Base-by-base conservation (phyloP, 2,888 invertebrate genomes). In the Sussaba pulchella region DNA sequence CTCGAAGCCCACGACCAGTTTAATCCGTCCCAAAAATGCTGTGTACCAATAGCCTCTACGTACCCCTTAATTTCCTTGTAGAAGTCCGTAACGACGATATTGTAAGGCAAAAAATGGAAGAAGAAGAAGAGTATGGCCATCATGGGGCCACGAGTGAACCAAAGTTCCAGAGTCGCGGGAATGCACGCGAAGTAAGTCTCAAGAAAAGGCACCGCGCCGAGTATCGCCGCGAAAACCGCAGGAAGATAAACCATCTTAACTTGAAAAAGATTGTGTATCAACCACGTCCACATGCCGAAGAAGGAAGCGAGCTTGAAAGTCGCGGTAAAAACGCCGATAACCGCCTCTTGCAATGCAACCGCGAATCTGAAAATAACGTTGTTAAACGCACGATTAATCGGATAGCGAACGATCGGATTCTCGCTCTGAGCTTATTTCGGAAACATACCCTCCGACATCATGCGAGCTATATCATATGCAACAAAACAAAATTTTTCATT, bases 201-300 rank as follows among this genome's bases (percentile, higher is more conserved):
- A 77, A 99, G 94, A 92, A 99, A 97, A 1, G 99, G 99, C 3
- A 99, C 97, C 0, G 99, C 99, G 1, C 98, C 99, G 88, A 99
- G 94, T 71, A 99, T 94, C 1, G 98, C 97, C 0, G 99, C 99
- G 87, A 99, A 93, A 61, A 97, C 98, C 96, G 98, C 97, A 0
- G 99, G 99, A 83, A 99, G 94, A 92, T 99, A 99, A 41, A 99
- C 97, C 80, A 99, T 97, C 92, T 98, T 97, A 2, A 97, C 97
- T 75, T 97, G 97, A 91, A 99, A 99, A 10, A 99, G 93, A 84
- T 97, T 98, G 92, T 99, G 99, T 67, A 98, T 97, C 82, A 99
- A 95, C 98, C 99, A 99, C 0, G 99, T 99, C 95, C 99, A 99
- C 83, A 99, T 94, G 0, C 99, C 99, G 91, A 99, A 99, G 93